Evolutionary conservation across 1,140 invertebrate species (phyloP).

Genomic region (Littorina saxatilis): DNA sequence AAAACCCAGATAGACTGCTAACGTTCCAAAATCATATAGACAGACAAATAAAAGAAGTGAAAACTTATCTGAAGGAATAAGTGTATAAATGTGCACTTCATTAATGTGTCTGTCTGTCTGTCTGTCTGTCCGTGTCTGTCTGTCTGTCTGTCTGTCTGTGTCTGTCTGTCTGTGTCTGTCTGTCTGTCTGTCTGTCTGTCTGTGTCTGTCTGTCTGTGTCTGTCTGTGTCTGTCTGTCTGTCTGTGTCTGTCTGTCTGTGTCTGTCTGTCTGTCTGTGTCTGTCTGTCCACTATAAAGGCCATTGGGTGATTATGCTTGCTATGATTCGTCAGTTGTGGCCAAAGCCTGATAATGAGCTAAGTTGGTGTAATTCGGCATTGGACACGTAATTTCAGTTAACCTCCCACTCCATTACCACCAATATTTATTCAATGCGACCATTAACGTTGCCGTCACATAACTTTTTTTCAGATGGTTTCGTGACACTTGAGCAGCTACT

Average conservation of each 20-base stretch:
- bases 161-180: neutral
- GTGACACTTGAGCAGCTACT: no score
- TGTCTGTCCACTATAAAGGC: neutral
- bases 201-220: neutral
- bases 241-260: neutral
- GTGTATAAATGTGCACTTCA: no score
- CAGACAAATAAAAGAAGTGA: no score
- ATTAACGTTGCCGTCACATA: neutral
- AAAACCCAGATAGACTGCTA: no score
- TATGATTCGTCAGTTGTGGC: neutral
- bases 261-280: no score
- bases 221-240: conserved; percentile 13
- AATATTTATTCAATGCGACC: neutral
- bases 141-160: neutral
- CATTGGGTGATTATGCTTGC: neutral
- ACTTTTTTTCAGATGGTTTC: no score
- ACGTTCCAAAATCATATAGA: no score
- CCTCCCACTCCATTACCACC: neutral
- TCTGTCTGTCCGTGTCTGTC: no score
- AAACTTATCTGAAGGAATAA: no score
- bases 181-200: neutral
- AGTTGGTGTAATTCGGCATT: no score
- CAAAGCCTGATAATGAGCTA: neutral
- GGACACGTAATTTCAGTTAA: neutral
- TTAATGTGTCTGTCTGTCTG: no score